Conservation (phyloP, 2,888 invertebrate species). For the Lacanobia wlatinum region DNA sequence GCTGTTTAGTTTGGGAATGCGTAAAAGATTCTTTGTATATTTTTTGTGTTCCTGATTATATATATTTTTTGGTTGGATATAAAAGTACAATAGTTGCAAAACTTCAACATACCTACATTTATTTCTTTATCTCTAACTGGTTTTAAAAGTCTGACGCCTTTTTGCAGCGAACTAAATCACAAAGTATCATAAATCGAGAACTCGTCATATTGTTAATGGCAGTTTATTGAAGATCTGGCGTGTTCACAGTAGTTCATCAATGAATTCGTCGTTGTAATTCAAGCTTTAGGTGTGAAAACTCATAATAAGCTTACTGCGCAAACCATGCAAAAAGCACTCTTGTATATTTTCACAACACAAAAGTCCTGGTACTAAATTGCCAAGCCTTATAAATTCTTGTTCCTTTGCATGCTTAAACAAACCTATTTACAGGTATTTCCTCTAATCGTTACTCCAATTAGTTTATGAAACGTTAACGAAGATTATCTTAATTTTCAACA, state of each 20-base stretch:
- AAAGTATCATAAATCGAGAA: background rate
- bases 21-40: slow-evolving; percentile 36
- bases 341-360: background rate
- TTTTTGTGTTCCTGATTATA: background rate
- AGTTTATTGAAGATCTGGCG: too few relatives aligned
- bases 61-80: background rate
- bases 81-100: background rate
- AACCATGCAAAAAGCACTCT: background rate
- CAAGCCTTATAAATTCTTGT: background rate
- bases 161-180: background rate
- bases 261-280: background rate
- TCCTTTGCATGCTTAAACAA: background rate
- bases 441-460: slow-evolving; percentile 22
- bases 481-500: slow-evolving; percentile 59
- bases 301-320: background rate
- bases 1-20: slow-evolving; percentile 48
- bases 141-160: background rate
- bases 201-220: background rate
- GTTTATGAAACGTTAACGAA: slow-evolving; percentile 38
- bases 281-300: background rate
- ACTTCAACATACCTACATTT: background rate
- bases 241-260: background rate
- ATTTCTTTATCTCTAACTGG: background rate
- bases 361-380: background rate
- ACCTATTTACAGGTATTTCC: slow-evolving; percentile 6